These are phyloP conservation scores for Chrysolina americana DNA, from an alignment of 2,888 invertebrate species.

Conservation along the genomic window DNA sequence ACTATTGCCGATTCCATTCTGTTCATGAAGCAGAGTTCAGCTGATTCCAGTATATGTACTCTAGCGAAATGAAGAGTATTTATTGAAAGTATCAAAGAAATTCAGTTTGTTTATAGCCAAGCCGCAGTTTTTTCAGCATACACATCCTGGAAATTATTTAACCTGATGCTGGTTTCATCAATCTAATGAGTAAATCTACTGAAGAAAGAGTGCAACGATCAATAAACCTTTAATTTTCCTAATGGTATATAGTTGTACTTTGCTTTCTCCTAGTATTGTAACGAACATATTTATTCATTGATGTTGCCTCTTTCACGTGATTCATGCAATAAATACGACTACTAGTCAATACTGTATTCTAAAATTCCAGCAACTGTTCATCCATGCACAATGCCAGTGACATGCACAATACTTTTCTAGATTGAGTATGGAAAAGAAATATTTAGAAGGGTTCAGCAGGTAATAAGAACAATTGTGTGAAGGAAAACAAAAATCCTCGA, in stretches of 20 bases:
- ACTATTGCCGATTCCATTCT: too few species aligned
- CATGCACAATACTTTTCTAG: not conserved
- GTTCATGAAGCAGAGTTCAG: too few species aligned
- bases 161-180: too few species aligned
- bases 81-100: too few species aligned
- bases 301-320: not conserved
- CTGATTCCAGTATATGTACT: too few species aligned
- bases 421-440: not conserved
- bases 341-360: slow-evolving; percentile 2
- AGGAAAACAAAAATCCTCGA: not conserved
- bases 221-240: not conserved
- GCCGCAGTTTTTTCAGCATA: not conserved
- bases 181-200: not conserved
- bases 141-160: not conserved
- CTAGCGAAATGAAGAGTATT: too few species aligned
- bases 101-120: not conserved
- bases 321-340: not conserved
- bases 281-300: not conserved
- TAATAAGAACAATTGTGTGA: not conserved
- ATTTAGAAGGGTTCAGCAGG: not conserved
- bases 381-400: slow-evolving; percentile 4
- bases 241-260: not conserved
- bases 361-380: not conserved
- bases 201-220: not conserved
- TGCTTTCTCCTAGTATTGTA: too few species aligned